Percentiles rank a stretch among this genome's conserved stretches.
phyloP scores from a whole-genome alignment of 2,113 vertebrate genomes.

The Chlorocebus sabaeus region DNA sequence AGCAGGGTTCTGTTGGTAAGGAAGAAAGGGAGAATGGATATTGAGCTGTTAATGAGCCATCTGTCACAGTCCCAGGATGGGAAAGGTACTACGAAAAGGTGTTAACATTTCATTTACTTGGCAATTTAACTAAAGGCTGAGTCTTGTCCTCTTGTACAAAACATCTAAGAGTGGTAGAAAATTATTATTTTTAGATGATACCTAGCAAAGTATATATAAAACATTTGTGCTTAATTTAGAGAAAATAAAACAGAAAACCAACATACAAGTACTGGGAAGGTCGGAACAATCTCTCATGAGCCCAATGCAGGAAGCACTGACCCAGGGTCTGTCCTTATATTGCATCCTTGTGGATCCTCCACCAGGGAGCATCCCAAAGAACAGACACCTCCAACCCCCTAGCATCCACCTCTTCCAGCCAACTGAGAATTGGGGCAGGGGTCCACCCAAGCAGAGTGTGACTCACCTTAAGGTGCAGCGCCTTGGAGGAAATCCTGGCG shows the following conservation, averaged over 20 bases:
- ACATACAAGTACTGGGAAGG: neutral
- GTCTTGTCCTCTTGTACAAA: neutral
- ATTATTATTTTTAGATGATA: neutral
- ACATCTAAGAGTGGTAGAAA: neutral
- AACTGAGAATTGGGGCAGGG: neutral
- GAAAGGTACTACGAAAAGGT: neutral
- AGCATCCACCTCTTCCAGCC: neutral
- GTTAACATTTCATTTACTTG: neutral
- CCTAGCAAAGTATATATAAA: neutral
- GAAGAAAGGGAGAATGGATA: neutral
- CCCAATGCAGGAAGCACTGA: neutral
- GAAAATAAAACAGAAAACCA: neutral
- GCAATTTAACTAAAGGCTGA: neutral
- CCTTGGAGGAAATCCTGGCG: neutral
- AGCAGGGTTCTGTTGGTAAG: neutral
- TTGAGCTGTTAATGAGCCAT: neutral
- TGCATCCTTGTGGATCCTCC: neutral
- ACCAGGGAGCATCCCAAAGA: neutral
- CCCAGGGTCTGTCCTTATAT: neutral
- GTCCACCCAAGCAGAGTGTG: neutral
- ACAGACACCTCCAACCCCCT: neutral
- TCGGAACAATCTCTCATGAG: neutral
- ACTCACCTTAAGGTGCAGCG: neutral
- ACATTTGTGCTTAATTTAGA: constrained; percentile 7
- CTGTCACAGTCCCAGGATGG: neutral